These are phyloP conservation scores for Yoshiicerus persimilis DNA, from an alignment of 1,140 invertebrate genomes.

Conservation along the genomic window DNA sequence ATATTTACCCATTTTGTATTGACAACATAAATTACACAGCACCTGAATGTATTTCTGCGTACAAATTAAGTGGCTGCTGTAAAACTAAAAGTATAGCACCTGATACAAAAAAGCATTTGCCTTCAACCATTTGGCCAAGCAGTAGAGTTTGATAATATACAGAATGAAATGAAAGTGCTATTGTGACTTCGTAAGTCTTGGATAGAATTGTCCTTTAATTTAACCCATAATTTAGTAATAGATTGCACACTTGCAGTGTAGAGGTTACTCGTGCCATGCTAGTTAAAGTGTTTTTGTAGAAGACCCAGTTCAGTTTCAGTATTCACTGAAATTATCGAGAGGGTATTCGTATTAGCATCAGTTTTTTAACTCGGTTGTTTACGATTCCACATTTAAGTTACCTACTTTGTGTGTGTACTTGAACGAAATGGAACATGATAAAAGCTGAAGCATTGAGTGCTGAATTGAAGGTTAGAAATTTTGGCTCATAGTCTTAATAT, in stretches of 20 bases:
- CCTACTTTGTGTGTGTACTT: not conserved
- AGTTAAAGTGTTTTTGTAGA: no score
- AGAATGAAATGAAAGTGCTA: not conserved
- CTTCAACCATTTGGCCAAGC: not conserved
- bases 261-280: no score
- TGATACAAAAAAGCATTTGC: not conserved
- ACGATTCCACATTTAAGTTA: not conserved
- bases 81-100: not conserved
- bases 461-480: not conserved
- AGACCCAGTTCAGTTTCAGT: no score
- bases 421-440: not conserved
- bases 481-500: not conserved
- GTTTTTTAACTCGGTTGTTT: no score
- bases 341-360: not conserved
- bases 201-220: no score
- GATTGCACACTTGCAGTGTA: no score
- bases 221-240: no score
- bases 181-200: no score
- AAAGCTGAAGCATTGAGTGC: not conserved
- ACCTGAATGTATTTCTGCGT: not conserved
- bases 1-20: not conserved
- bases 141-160: not conserved
- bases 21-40: not conserved
- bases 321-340: not conserved
- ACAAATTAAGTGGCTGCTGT: not conserved